Conservation (phyloP, 2,888 invertebrate genomes). For the Alcis repandata region DNA sequence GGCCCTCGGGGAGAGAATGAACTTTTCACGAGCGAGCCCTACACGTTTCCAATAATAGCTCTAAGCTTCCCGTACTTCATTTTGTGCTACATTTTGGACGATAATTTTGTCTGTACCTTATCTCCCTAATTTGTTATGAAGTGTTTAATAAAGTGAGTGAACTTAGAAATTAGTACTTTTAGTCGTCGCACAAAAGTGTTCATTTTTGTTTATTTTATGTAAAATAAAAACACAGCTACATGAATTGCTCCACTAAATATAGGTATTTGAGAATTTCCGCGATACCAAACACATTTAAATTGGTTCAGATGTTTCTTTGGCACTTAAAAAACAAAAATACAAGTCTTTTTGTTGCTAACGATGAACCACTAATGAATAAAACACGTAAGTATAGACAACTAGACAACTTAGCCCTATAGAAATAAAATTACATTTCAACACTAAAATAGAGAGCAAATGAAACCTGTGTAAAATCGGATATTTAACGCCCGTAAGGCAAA, state of each 20-base stretch:
- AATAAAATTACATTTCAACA: neutral
- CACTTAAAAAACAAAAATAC: no score
- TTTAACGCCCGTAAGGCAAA: slow-evolving; percentile 10
- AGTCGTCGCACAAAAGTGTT: no score
- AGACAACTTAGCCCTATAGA: no score
- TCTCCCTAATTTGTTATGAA: neutral
- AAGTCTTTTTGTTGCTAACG: no score
- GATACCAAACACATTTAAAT: no score
- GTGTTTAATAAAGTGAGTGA: neutral
- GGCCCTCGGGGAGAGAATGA: slow-evolving; percentile 23
- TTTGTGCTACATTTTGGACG: slow-evolving; percentile 8
- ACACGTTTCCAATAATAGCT: slow-evolving; percentile 23
- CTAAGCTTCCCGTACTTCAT: slow-evolving; percentile 11
- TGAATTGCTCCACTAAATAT: neutral
- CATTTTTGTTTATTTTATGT: no score
- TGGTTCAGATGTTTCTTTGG: no score
- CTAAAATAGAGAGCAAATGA: slow-evolving; percentile 7
- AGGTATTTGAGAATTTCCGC: neutral
- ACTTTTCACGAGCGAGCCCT: slow-evolving; percentile 23
- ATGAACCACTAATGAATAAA: no score
- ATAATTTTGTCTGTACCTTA: neutral
- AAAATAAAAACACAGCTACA: no score
- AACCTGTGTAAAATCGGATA: slow-evolving; percentile 8
- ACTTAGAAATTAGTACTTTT: no score
- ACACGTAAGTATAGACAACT: no score